Evolutionary conservation across 2,797 vertebrate species (phyloP).

Genomic region (Nannoperca australis): DNA sequence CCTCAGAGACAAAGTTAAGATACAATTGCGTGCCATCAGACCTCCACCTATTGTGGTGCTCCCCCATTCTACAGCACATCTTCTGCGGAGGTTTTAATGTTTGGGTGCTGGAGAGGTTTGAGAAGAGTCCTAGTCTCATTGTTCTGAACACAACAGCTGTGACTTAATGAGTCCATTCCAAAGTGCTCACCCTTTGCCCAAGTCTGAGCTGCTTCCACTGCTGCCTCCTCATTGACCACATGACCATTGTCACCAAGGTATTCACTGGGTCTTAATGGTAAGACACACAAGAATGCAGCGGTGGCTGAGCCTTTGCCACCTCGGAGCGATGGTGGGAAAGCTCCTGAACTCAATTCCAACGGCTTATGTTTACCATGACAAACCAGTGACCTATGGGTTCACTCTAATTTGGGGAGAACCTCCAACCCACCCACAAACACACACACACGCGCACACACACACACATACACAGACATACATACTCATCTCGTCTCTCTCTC

Average conservation of each 20-base stretch:
- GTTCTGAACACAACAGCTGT: conserved; percentile 82
- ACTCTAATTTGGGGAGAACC: conserved; percentile 80
- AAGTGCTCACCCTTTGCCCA: conserved; percentile 76
- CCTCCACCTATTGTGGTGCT: conserved; percentile 19
- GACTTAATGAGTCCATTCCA: conserved; percentile 84
- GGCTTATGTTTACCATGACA: conserved; percentile 82
- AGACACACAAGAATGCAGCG: conserved; percentile 83
- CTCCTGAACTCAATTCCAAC: conserved; percentile 78
- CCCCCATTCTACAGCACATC: conserved; percentile 46
- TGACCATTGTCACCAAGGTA: conserved; percentile 81
- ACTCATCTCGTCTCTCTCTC: conserved; percentile 24
- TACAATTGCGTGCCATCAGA: conserved; percentile 46
- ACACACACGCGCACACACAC: conserved; percentile 28
- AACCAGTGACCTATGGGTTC: conserved; percentile 83
- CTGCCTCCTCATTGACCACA: conserved; percentile 82
- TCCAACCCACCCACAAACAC: conserved; percentile 19
- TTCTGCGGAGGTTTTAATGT: conserved; percentile 59
- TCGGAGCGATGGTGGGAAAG: conserved; percentile 76
- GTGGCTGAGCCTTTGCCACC: conserved; percentile 75
- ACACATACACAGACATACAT: conserved; percentile 24
- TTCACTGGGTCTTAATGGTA: conserved; percentile 84
- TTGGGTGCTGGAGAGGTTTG: conserved; percentile 65
- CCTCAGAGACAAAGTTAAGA: conserved; percentile 53
- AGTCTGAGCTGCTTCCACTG: conserved; percentile 78
- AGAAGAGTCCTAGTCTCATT: conserved; percentile 73